phyloP scores from a whole-genome alignment of 2,888 invertebrate genomes.

The Pammene aurita region DNA sequence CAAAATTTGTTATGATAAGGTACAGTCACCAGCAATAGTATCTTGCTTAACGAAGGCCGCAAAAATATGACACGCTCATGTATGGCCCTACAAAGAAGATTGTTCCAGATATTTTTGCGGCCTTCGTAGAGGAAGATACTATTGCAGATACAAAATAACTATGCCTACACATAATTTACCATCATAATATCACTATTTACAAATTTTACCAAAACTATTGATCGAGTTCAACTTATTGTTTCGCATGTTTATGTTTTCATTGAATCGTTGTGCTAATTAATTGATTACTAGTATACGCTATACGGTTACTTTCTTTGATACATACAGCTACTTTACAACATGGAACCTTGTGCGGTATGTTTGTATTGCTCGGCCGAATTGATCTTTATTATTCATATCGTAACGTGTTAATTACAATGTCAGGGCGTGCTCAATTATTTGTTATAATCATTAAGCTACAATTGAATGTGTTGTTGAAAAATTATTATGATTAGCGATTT shows the following conservation, averaged over 20 bases:
- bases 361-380: constrained; percentile 5
- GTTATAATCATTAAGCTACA: constrained; percentile 1
- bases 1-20: too few species aligned
- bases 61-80: too few species aligned
- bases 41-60: too few species aligned
- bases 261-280: constrained; percentile 9
- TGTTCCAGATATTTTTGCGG: too few species aligned
- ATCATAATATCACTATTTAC: not conserved
- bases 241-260: constrained; percentile 1
- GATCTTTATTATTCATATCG: constrained; percentile 6
- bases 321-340: not conserved
- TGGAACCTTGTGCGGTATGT: constrained; percentile 14
- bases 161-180: too few species aligned
- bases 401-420: constrained; percentile 16
- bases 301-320: constrained; percentile 1
- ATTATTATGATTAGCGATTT: constrained; percentile 9
- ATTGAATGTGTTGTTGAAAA: constrained; percentile 8
- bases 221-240: not conserved
- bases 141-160: too few species aligned
- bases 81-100: too few species aligned
- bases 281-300: not conserved
- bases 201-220: not conserved
- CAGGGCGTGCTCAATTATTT: constrained; percentile 27
- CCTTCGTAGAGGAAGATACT: too few species aligned
- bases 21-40: too few species aligned